Conservation (phyloP, 2,113 vertebrate genomes). For the Oreocharis arfaki region DNA sequence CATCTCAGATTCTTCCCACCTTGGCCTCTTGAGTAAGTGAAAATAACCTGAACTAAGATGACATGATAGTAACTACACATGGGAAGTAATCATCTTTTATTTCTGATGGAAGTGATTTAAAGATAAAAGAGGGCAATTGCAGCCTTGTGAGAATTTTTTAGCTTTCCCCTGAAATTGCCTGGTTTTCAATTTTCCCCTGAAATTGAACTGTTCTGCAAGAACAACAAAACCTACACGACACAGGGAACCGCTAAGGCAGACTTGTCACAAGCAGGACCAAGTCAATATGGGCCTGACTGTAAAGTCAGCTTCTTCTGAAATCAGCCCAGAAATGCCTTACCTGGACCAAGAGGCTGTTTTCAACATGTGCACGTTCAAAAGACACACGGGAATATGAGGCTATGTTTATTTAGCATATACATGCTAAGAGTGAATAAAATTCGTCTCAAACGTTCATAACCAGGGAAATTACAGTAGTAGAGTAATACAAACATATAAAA, state of each 20-base stretch:
- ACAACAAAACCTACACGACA: neutral
- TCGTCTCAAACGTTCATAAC: neutral
- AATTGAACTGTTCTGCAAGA: neutral
- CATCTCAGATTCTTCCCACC: neutral
- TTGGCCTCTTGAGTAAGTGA: neutral
- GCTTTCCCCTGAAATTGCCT: neutral
- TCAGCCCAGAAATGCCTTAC: neutral
- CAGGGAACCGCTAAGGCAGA: neutral
- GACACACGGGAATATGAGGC: neutral
- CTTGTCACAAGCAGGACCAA: neutral
- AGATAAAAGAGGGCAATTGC: neutral
- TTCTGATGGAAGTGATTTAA: neutral
- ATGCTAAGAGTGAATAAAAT: neutral
- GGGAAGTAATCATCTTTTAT: neutral
- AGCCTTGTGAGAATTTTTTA: neutral
- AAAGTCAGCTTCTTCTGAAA: neutral
- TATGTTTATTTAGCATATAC: neutral
- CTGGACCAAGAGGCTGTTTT: neutral
- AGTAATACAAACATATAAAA: neutral
- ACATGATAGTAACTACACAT: neutral
- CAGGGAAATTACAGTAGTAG: neutral
- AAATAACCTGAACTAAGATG: neutral
- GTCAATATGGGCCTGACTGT: rapidly evolving
- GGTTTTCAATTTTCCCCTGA: neutral
- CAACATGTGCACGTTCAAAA: neutral